Percentiles rank a stretch among this genome's conserved stretches.
Conservation (phyloP, 2,113 vertebrate genomes). For the Hypocryptadius cinnamomeus region DNA sequence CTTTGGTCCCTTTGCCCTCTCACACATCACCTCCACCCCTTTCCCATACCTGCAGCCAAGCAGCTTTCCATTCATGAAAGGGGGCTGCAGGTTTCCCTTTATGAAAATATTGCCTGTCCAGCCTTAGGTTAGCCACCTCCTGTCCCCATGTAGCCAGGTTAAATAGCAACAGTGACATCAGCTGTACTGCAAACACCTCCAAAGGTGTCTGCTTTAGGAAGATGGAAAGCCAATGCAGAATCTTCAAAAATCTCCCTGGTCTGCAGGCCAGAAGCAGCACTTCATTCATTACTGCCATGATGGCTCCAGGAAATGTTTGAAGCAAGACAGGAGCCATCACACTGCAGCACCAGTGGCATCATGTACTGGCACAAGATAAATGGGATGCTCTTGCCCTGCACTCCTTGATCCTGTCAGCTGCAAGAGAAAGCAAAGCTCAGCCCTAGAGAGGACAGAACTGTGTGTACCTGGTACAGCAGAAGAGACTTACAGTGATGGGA, state of each 20-base stretch:
- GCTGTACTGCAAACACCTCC: not conserved
- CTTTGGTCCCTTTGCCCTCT: not conserved
- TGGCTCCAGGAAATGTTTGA: not conserved
- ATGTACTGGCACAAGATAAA: not conserved
- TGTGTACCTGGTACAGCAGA: not conserved
- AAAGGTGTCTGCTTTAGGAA: not conserved
- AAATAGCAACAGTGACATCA: not conserved
- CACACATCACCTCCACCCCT: not conserved
- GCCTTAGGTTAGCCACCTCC: not conserved
- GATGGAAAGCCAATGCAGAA: not conserved
- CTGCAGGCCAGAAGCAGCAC: not conserved
- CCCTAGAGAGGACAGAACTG: not conserved
- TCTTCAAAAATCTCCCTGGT: rapidly evolving
- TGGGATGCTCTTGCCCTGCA: not conserved
- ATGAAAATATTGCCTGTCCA: not conserved
- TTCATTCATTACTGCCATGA: not conserved
- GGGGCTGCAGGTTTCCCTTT: not conserved
- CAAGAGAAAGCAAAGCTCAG: not conserved
- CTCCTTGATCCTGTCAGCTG: not conserved
- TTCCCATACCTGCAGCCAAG: not conserved
- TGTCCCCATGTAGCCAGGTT: not conserved
- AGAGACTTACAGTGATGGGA: not conserved
- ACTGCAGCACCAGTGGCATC: not conserved
- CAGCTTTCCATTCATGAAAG: not conserved
- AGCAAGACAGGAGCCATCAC: not conserved